These are phyloP conservation scores for Galaxias olidus DNA, from an alignment of 2,797 vertebrate species.

Conservation along the genomic window DNA sequence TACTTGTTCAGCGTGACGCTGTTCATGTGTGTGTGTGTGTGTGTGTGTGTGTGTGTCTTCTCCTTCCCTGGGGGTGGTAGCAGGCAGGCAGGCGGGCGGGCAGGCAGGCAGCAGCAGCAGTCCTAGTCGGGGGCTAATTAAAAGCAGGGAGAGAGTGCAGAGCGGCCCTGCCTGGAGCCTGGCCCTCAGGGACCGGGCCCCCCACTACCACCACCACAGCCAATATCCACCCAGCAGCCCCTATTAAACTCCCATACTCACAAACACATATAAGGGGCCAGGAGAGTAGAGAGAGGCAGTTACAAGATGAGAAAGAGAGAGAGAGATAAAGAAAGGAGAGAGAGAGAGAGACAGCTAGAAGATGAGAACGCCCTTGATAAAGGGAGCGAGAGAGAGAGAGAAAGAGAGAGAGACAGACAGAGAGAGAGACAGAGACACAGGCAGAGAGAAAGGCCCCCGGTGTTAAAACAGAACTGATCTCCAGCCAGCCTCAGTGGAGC, in stretches of 20 bases:
- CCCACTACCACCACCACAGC: constrained; percentile 8
- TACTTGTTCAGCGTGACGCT: background rate
- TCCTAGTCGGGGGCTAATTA: constrained; percentile 50
- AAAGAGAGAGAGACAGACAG: constrained; percentile 20
- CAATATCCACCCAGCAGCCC: constrained; percentile 6
- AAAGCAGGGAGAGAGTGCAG: constrained; percentile 48
- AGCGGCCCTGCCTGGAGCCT: constrained; percentile 18
- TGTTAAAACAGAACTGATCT: constrained; percentile 40
- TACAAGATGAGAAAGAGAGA: background rate
- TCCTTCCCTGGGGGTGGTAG: constrained; percentile 17
- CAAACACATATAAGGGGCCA: constrained; percentile 49
- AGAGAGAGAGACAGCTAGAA: background rate
- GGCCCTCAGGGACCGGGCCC: constrained; percentile 21
- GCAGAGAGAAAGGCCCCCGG: constrained; percentile 4
- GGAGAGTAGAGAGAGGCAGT: background rate
- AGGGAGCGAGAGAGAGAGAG: background rate
- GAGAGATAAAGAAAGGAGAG: background rate
- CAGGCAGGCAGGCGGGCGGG: background rate
- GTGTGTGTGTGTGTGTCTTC: background rate
- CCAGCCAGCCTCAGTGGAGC: constrained; percentile 25
- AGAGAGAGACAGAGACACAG: constrained; percentile 10
- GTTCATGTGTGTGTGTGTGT: background rate
- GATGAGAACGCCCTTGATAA: background rate
- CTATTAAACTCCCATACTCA: constrained; percentile 42
- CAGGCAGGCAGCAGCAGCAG: background rate